Conservation (phyloP, 2,797 vertebrate species). For the Limnodromus scolopaceus region DNA sequence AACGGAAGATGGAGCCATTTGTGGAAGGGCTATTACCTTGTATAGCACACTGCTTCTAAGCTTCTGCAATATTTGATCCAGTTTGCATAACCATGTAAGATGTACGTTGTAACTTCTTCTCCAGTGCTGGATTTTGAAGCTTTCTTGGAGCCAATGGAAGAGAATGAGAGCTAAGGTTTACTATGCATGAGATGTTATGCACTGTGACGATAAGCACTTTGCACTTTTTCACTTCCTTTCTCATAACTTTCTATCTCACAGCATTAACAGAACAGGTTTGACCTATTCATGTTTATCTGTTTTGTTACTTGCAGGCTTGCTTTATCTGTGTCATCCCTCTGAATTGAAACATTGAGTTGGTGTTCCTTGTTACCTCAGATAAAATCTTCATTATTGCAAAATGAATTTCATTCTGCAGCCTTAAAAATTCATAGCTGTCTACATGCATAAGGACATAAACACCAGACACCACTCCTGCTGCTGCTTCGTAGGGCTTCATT, state of each 20-base stretch:
- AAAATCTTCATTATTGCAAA: conserved; percentile 47
- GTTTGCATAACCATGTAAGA: background rate
- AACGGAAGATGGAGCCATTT: background rate
- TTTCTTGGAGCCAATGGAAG: background rate
- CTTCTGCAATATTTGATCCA: background rate
- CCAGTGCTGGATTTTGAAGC: background rate
- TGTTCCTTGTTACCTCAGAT: background rate
- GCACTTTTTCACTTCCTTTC: background rate
- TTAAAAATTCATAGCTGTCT: conserved; percentile 32
- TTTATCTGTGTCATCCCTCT: background rate
- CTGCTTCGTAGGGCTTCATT: background rate
- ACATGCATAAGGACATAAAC: background rate
- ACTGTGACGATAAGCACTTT: background rate
- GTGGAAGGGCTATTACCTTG: background rate
- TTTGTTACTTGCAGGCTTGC: background rate
- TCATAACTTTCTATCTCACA: background rate
- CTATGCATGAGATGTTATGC: background rate
- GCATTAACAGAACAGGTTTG: background rate
- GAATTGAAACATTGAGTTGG: background rate
- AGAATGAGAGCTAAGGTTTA: background rate
- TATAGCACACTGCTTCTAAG: background rate
- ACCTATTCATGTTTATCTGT: background rate
- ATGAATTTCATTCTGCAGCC: conserved; percentile 2
- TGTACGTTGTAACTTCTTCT: background rate
- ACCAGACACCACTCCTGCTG: background rate